Base-by-base conservation (phyloP, 2,888 invertebrate species). In the Eulithis prunata region DNA sequence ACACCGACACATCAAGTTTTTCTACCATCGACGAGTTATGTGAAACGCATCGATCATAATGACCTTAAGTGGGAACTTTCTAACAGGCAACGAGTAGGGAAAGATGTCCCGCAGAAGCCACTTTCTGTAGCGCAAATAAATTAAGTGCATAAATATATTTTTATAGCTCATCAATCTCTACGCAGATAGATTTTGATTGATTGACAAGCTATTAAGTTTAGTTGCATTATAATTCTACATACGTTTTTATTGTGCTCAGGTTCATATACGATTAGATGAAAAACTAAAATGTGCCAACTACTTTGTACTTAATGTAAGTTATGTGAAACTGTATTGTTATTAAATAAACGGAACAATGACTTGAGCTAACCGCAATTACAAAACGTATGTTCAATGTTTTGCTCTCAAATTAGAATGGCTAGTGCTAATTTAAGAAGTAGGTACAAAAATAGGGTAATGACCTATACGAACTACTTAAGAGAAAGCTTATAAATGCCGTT, bases 61-160 rank as follows among this genome's bases (percentile, higher is more conserved):
- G 62, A 67, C 62, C 64, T 62, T 68, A 66, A 66, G 68, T 63
- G 41, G 63, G 49, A 63, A 64, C 73, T 73, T 73, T 73, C 73
- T 71, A 71, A 56, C 57, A 41, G 38, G 60, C 61, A 58, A 54
- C 64, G 47, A 55, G 60, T 53, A 46, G 60, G 58, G 62, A 71
- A 55, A 64, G 51, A 66, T 56, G 64, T 64, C 54, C 58, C 64
- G 57, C 45, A 58, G 53, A 54, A 57, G 57, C 68, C 5, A 62
- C 68, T 68, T 68, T 68, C 67, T 62, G 57, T 14, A 49, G 36
- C 12, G 64, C 45, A 53, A 41, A 36, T 41, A 60, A 53, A 65
- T 56, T 45, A 57, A 38, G 46, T 2, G 13, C 57, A 21, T 65
- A 53, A 53, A 57, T 61, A 53, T 21, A 21, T 21, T 46, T 57